These are phyloP conservation scores for Ennomos fuscantarius DNA, from an alignment of 2,888 invertebrate species.

Conservation along the genomic window DNA sequence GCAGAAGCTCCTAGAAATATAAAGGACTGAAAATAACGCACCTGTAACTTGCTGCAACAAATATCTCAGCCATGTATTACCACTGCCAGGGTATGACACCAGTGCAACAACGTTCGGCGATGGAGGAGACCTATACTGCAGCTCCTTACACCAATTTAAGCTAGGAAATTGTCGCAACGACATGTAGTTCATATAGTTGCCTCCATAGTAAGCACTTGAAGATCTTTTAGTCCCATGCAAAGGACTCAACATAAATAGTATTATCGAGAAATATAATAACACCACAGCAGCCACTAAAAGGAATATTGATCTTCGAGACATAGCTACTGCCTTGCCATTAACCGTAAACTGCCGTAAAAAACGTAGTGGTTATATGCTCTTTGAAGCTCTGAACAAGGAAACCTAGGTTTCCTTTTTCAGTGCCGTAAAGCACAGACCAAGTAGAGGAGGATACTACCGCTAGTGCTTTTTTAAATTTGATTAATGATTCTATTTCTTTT, in stretches of 20 bases:
- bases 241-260: constrained; percentile 72
- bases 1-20: too few relatives aligned
- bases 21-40: constrained; percentile 43
- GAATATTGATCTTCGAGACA: constrained; percentile 73
- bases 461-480: too few relatives aligned
- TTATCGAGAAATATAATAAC: constrained; percentile 72
- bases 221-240: constrained; percentile 54
- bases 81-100: constrained; percentile 93
- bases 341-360: too few relatives aligned
- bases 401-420: too few relatives aligned
- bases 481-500: too few relatives aligned
- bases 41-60: constrained; percentile 92
- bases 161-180: constrained; percentile 60
- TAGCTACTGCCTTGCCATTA: constrained; percentile 38
- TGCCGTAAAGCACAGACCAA: too few relatives aligned
- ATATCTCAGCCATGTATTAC: constrained; percentile 93
- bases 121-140: constrained; percentile 78
- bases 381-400: too few relatives aligned
- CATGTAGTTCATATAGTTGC: constrained; percentile 61
- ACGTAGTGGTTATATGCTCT: too few relatives aligned
- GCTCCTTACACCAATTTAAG: constrained; percentile 82
- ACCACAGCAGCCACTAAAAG: constrained; percentile 66
- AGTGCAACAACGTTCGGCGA: constrained; percentile 85
- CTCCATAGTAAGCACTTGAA: constrained; percentile 52
- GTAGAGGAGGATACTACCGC: too few relatives aligned